Percentiles rank a stretch among this genome's conserved stretches.
These are phyloP conservation scores for Tautogolabrus adspersus DNA, from an alignment of 2,113 vertebrate genomes.

Conservation along the genomic window DNA sequence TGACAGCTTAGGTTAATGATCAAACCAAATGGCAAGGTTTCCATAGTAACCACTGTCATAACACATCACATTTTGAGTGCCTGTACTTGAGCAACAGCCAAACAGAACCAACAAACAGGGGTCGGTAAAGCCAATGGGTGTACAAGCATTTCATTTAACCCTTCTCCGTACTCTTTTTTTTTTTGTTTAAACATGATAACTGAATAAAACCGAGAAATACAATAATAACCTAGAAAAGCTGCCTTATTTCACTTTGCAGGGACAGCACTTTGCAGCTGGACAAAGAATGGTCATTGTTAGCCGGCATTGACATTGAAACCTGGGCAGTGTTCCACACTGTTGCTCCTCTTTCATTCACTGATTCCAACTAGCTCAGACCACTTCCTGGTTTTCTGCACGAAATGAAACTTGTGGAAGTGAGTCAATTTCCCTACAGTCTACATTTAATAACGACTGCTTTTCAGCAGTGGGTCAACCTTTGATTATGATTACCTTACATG, in stretches of 20 bases:
- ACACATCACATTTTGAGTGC: conserved; percentile 57
- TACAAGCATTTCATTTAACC: not conserved
- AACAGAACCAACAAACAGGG: conserved; percentile 7
- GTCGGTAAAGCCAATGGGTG: not conserved
- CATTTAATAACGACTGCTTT: not conserved
- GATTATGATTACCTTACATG: not conserved
- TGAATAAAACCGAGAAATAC: not conserved
- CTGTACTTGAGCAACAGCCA: conserved; percentile 42
- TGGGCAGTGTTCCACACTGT: conserved; percentile 65
- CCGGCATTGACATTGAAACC: conserved; percentile 66
- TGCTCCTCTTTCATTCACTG: conserved; percentile 64
- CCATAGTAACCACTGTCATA: conserved; percentile 64
- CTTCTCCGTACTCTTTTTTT: not conserved
- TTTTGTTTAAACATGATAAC: not conserved
- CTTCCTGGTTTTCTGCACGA: conserved; percentile 24
- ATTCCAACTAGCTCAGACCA: conserved; percentile 43
- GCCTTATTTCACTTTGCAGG: conserved; percentile 20
- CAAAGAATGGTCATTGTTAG: conserved; percentile 51
- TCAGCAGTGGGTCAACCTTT: not conserved
- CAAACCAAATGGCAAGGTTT: conserved; percentile 68
- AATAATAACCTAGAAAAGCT: not conserved
- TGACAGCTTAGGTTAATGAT: conserved; percentile 78
- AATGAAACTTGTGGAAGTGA: conserved; percentile 35
- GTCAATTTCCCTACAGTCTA: not conserved
- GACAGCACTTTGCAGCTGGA: conserved; percentile 25